phyloP scores from a whole-genome alignment of 2,888 invertebrate species.

The Papilio demoleus region DNA sequence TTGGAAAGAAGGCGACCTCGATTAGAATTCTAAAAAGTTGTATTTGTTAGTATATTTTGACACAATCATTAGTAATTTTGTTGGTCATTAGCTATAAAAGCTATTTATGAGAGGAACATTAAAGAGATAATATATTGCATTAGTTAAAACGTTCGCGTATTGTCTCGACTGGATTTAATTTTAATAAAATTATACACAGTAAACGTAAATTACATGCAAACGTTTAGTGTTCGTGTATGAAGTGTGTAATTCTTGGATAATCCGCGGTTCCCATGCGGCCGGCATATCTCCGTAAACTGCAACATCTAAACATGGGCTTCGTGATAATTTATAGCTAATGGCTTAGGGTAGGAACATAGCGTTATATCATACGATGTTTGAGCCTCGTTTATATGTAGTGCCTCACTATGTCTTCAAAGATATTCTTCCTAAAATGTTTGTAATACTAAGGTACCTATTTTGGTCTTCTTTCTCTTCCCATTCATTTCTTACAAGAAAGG shows the following conservation, averaged over 20 bases:
- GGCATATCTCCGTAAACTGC: conserved; percentile 62
- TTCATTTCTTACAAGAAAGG: no score
- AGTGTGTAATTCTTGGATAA: conserved; percentile 42
- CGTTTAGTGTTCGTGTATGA: conserved; percentile 35
- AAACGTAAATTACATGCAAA: conserved; percentile 34
- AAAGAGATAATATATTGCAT: conserved; percentile 27
- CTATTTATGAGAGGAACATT: conserved; percentile 25
- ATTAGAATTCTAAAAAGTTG: conserved; percentile 56
- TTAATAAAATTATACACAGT: conserved; percentile 37
- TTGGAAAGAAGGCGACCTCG: conserved; percentile 69
- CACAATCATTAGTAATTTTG: conserved; percentile 31
- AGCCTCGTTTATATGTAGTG: background rate
- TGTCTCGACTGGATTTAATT: conserved; percentile 32
- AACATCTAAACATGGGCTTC: conserved; percentile 74
- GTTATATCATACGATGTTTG: conserved; percentile 22
- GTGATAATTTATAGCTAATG: conserved; percentile 76
- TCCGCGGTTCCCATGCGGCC: conserved; percentile 67
- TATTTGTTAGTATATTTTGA: conserved; percentile 40
- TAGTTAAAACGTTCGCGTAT: conserved; percentile 35
- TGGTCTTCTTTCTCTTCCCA: no score
- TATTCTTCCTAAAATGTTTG: background rate
- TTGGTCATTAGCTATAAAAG: conserved; percentile 36
- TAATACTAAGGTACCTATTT: no score
- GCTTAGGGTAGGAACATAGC: conserved; percentile 16
- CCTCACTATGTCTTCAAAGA: background rate